These are phyloP conservation scores for Corvus moneduloides DNA, from an alignment of 2,113 vertebrate species.

Conservation along the genomic window DNA sequence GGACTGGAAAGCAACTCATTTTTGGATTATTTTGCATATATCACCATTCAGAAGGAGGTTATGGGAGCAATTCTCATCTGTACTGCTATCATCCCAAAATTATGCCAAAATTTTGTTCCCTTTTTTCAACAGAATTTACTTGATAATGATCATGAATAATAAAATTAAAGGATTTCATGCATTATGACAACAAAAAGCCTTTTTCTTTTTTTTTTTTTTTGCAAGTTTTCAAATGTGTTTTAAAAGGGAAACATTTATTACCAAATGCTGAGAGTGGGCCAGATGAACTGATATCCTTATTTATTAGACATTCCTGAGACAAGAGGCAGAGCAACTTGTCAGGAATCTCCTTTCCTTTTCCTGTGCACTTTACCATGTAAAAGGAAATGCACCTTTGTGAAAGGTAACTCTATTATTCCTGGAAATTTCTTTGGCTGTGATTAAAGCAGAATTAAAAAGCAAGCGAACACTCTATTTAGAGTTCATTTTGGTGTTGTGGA, in stretches of 20 bases:
- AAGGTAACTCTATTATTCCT: background rate
- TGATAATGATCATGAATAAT: background rate
- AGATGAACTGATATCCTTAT: background rate
- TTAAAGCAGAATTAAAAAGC: background rate
- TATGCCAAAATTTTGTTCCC: background rate
- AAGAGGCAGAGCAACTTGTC: background rate
- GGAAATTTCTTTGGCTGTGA: background rate
- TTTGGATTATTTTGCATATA: conserved; percentile 68
- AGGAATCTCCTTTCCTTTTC: background rate
- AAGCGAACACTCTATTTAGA: background rate
- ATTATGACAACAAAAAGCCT: background rate
- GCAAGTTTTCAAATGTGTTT: background rate
- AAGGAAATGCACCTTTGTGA: background rate
- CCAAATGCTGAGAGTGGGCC: background rate
- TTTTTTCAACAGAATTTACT: background rate
- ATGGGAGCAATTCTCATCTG: background rate
- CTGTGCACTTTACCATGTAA: background rate
- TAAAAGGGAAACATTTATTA: background rate
- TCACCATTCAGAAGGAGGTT: conserved; percentile 52
- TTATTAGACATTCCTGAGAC: background rate
- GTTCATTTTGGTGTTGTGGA: background rate
- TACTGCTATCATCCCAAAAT: conserved; percentile 40
- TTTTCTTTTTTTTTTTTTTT: background rate
- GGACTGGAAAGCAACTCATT: conserved; percentile 45
- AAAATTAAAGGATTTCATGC: background rate